These are phyloP conservation scores for Acanthosoma haemorrhoidale DNA, from an alignment of 2,888 invertebrate genomes.

Conservation along the genomic window DNA sequence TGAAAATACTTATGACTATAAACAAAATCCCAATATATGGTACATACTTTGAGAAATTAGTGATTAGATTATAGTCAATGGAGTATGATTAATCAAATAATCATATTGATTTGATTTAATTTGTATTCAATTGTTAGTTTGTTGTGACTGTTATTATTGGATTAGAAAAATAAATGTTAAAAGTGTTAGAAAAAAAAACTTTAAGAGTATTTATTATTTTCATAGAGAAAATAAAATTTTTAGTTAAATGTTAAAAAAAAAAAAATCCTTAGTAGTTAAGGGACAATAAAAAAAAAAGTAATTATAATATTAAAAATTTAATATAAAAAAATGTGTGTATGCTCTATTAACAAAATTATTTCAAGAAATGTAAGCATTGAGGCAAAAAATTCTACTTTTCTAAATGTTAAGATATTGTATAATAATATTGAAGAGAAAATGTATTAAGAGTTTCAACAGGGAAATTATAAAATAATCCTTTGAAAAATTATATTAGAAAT, in stretches of 20 bases:
- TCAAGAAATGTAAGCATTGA: neutral
- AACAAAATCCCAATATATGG: too few relatives aligned
- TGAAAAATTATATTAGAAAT: neutral
- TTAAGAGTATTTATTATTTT: neutral
- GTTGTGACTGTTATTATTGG: neutral
- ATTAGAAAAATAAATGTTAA: neutral
- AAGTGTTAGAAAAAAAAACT: neutral
- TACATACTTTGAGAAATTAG: too few relatives aligned
- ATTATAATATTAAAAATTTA: too few relatives aligned
- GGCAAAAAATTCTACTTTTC: neutral
- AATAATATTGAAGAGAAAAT: too few relatives aligned
- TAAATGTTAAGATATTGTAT: too few relatives aligned
- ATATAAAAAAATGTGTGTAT: too few relatives aligned
- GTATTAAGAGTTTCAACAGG: too few relatives aligned
- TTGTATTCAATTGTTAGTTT: neutral
- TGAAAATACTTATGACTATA: too few relatives aligned
- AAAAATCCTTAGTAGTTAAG: neutral
- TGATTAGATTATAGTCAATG: too few relatives aligned
- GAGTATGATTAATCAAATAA: too few relatives aligned
- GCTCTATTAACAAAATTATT: neutral
- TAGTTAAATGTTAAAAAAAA: constrained; percentile 2
- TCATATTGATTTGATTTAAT: neutral
- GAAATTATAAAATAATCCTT: neutral
- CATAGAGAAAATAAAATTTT: neutral
- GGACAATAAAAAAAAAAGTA: neutral